Conservation (phyloP, 2,888 invertebrate genomes). For the Chironomus tentans region DNA sequence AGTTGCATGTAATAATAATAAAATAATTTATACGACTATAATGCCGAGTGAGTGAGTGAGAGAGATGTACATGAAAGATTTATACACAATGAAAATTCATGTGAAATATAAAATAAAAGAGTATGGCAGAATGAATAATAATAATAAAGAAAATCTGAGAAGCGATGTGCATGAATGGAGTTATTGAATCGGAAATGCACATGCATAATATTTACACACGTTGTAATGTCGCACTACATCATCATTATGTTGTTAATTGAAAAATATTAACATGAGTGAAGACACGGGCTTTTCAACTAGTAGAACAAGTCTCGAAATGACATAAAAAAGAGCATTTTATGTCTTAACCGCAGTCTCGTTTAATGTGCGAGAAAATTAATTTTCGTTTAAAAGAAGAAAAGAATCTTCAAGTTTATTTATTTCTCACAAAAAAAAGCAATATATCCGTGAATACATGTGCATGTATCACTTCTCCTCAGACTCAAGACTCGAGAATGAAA, state of each 20-base stretch:
- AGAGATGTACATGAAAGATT: too few species aligned
- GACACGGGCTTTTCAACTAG: conserved; percentile 1
- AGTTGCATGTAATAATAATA: neutral
- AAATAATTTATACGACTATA: too few species aligned
- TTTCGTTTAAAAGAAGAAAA: conserved; percentile 2
- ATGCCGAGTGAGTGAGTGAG: too few species aligned
- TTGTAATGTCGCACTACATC: neutral
- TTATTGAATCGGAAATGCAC: neutral
- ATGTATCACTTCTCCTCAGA: neutral
- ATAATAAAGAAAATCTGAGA: neutral
- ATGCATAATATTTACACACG: neutral
- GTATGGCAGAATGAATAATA: neutral
- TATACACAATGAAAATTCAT: too few species aligned
- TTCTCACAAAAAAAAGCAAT: neutral
- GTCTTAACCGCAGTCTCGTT: conserved; percentile 3
- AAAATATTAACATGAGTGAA: neutral
- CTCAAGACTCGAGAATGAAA: neutral
- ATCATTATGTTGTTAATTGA: neutral
- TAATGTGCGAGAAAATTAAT: conserved; percentile 11
- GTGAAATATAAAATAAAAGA: too few species aligned
- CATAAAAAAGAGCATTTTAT: neutral
- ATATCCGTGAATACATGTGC: neutral
- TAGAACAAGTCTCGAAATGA: conserved; percentile 1
- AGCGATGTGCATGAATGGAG: neutral
- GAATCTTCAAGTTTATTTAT: neutral